A percentile compares a stretch with the other conserved stretches of the same genome.
Conservation (phyloP, 2,797 vertebrate genomes). For the Hippoglossus hippoglossus region DNA sequence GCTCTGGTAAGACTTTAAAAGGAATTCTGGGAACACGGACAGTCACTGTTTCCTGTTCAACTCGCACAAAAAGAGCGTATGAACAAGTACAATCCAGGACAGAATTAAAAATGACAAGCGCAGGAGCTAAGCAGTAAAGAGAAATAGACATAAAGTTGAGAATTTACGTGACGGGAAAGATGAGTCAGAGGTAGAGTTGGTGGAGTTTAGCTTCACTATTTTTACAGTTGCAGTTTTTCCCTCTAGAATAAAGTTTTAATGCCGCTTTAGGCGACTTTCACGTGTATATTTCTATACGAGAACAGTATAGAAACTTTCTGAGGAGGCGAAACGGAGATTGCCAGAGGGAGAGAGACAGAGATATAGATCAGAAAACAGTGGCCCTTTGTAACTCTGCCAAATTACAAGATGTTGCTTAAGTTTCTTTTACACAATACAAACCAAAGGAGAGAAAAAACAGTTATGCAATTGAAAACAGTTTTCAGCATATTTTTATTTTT, state of each 20-base stretch:
- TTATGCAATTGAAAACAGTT: not conserved
- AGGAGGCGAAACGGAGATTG: not conserved
- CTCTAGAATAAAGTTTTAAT: conserved; percentile 21
- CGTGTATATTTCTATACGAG: too few relatives aligned
- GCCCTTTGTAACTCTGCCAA: not conserved
- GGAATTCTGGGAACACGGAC: conserved; percentile 61
- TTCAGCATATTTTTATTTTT: not conserved
- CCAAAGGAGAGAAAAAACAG: not conserved
- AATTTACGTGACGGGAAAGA: conserved; percentile 22
- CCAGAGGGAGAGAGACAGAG: not conserved
- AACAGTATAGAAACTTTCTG: not conserved
- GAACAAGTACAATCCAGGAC: conserved; percentile 45
- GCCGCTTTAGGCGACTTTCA: conserved; percentile 7
- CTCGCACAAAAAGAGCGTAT: conserved; percentile 48
- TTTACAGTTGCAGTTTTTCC: conserved; percentile 20
- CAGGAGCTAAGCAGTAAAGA: conserved; percentile 12
- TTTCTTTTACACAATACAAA: not conserved
- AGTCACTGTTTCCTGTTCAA: conserved; percentile 55
- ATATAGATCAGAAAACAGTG: not conserved
- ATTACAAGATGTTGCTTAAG: not conserved
- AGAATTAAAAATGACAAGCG: conserved; percentile 37
- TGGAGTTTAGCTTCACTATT: conserved; percentile 4
- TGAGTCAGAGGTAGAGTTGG: not conserved
- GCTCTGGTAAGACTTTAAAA: conserved; percentile 59
- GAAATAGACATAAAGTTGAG: conserved; percentile 27